Evolutionary conservation across 2,888 invertebrate genomes (phyloP).

Genomic region (Scelioninae gen. 1): DNA sequence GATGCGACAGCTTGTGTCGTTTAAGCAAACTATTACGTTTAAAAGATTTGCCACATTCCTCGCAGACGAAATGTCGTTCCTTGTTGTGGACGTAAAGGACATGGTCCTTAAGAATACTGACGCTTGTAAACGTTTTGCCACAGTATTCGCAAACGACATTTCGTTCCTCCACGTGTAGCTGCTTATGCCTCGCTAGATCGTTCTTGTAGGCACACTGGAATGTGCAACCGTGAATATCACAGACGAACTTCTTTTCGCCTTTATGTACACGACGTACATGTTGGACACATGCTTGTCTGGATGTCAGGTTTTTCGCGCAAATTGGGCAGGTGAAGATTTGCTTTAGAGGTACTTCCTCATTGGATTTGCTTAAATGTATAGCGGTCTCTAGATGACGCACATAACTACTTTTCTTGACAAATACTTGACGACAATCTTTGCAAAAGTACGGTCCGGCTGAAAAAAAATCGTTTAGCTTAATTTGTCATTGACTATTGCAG

Average conservation of each 20-base stretch:
- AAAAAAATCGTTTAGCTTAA: constrained; percentile 5
- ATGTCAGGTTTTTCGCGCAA: no score
- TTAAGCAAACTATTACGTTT: constrained; percentile 82
- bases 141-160: constrained; percentile 82
- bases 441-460: constrained; percentile 74
- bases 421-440: constrained; percentile 75
- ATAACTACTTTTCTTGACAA: constrained; percentile 75
- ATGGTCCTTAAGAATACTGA: constrained; percentile 81
- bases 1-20: constrained; percentile 81
- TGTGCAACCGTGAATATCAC: constrained; percentile 78
- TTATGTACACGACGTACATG: constrained; percentile 80
- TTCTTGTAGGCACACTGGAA: constrained; percentile 79
- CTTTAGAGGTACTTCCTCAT: no score
- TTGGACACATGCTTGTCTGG: no score
- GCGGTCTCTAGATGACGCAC: constrained; percentile 75
- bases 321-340: no score
- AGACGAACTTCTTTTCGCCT: constrained; percentile 77
- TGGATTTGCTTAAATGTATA: constrained; percentile 73
- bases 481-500: no score
- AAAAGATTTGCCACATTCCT: constrained; percentile 81
- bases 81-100: constrained; percentile 81
- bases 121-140: constrained; percentile 80
- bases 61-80: constrained; percentile 80
- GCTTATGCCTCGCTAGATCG: constrained; percentile 80
- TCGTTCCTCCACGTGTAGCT: constrained; percentile 79